Base-by-base conservation (phyloP, 35 echinoderm and acorn worm species). In the Hemicentrotus pulcherrimus region DNA sequence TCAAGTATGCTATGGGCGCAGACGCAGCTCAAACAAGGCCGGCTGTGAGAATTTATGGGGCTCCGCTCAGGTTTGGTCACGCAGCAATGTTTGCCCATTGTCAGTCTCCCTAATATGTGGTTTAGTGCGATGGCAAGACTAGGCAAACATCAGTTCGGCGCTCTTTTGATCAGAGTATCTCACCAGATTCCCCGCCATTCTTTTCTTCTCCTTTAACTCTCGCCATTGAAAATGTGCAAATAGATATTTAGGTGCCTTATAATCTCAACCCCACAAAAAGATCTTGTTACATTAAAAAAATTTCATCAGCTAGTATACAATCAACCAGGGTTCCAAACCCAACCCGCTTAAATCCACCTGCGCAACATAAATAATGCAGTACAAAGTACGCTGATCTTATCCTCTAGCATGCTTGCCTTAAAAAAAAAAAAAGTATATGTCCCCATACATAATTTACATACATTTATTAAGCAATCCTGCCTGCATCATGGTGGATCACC, bases 11-110 rank as follows among this genome's bases (percentile, higher is more conserved):
- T 47, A 35, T 9, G 46, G 46, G 32, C 88, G 4, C 88, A 90
- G 32, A 33, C 88, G 88, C 19, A 78, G 22, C 46, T 90, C 88
- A 90, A 90, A 90, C 88, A 90, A 45, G 88, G 32, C 46, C 88
- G 46, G 88, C 88, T 47, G 19, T 15, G 88, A 90, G 32, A 24
- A 47, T 47, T 90, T 90, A 47, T 47, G 46, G 88, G 88, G 24
- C 6, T 33, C 88, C 15, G 88, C 88, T 1, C 32, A 35, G 88
- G 88, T 90, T 45, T 90, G 32, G 46, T 47, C 88, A 90, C 46
- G 46, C 88, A 33, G 32, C 88, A 32, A 47, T 90, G 31, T 90
- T 90, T 90, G 88, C 32, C 88, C 8, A 11, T 90, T 90, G n/a
- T 90, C 88, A 32, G n/a, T 78, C 24, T 78, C 28, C 65, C 65